Conservation (phyloP, 2,797 vertebrate genomes). For the Anas acuta region DNA sequence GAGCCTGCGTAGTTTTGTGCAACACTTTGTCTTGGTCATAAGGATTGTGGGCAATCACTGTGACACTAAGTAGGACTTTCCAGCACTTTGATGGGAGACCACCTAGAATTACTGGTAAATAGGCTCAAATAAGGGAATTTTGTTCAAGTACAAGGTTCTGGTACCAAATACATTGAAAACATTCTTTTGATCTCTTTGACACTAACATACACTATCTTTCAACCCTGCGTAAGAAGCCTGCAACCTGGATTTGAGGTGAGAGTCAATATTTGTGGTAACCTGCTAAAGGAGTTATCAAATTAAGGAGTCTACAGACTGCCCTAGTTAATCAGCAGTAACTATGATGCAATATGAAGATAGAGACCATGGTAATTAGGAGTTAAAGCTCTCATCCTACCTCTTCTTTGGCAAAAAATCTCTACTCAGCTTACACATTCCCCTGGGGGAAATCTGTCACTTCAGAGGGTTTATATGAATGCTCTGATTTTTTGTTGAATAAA, state of each 20-base stretch:
- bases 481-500: background rate
- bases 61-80: constrained; percentile 14
- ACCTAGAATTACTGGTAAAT: constrained; percentile 56
- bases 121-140: background rate
- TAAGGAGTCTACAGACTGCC: background rate
- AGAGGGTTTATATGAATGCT: background rate
- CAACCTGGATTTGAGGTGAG: background rate
- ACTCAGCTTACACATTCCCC: background rate
- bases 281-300: background rate
- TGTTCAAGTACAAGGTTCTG: background rate
- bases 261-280: background rate
- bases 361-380: background rate
- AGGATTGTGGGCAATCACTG: constrained; percentile 24
- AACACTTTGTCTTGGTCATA: constrained; percentile 47
- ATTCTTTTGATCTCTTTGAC: background rate
- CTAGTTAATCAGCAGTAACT: background rate
- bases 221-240: background rate
- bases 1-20: constrained; percentile 27
- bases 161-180: background rate
- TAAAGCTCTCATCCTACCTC: background rate
- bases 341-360: background rate
- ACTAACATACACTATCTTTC: background rate
- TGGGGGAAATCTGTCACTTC: background rate
- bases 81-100: constrained; percentile 44
- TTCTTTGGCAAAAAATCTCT: background rate